Evolutionary conservation across 2,113 vertebrate genomes (phyloP), one percentile per base, ranked within the genome.

Genomic region (Labrus mixtus): DNA sequence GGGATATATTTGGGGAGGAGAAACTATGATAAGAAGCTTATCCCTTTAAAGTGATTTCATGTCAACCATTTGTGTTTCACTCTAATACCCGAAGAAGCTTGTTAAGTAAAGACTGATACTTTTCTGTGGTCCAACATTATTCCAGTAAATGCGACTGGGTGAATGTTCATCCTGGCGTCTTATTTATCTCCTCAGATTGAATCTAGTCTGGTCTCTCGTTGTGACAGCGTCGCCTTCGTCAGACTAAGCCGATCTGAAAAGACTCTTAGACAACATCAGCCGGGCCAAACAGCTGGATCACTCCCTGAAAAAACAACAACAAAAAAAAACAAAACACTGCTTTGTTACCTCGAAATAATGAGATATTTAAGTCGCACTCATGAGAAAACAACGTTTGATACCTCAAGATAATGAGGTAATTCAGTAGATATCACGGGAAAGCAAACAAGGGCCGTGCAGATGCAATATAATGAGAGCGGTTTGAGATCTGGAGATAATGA

Each of bases 271-370:
- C 57, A 80, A 76, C 77, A 73, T 54, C 77, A 65, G 71, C 9
- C 23, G 63, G 56, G 45, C 15, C 53, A 79, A 84, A 66, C 87
- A 55, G 76, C 80, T 82, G 80, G 78, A 73, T 22, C 9, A 60
- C 57, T 43, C 51, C 12, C 0, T n/a, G 36, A 73, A 8, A 17
- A 19, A 73, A n/a, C n/a, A n/a, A n/a, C n/a, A n/a, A n/a, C n/a
- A n/a, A n/a, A n/a, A n/a, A n/a, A n/a, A n/a, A n/a, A n/a, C n/a
- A 54, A 16, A 68, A 15, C 57, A 39, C 23, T 1, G 77, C 73
- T 78, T 78, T 84, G 65, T 79, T 83, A 64, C 67, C 68, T 55
- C 46, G 67, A 76, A 82, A 87, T 87, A 88, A 91, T 82, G 70
- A 87, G 72, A 74, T 73, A 80, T 82, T 83, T 71, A 79, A 73